These are phyloP conservation scores for Ganaspis brasiliensis DNA, from an alignment of 2,888 invertebrate genomes.

Conservation along the genomic window DNA sequence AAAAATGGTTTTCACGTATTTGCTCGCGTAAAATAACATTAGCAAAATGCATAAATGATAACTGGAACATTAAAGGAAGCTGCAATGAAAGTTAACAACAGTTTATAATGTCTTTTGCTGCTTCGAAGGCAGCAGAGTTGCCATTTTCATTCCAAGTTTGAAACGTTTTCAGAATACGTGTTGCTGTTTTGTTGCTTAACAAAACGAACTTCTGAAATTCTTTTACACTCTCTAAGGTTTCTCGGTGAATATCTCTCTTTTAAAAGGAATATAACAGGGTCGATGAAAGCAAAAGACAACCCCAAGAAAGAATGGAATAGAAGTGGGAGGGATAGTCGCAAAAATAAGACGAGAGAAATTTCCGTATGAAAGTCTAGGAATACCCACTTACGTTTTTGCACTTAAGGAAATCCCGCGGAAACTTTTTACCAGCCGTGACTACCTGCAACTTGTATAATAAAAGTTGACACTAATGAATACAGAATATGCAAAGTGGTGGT, in stretches of 20 bases:
- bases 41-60: conserved; percentile 28
- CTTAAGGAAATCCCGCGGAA: conserved; percentile 47
- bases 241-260: conserved; percentile 14
- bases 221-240: not conserved
- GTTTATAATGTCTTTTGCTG: conserved; percentile 31
- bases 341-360: conserved; percentile 23
- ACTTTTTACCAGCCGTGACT: conserved; percentile 34
- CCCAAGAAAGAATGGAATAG: not conserved
- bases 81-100: conserved; percentile 36
- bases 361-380: conserved; percentile 34
- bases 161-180: conserved; percentile 25
- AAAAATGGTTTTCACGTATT: conserved; percentile 13
- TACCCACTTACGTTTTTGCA: conserved; percentile 46
- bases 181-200: conserved; percentile 28
- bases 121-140: conserved; percentile 5
- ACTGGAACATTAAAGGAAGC: conserved; percentile 17
- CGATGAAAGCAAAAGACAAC: not conserved
- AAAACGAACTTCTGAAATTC: conserved; percentile 26
- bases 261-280: not conserved
- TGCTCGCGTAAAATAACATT: conserved; percentile 16
- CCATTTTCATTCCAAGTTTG: conserved; percentile 27
- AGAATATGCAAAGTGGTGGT: conserved; percentile 66
- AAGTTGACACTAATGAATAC: conserved; percentile 61
- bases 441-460: conserved; percentile 56
- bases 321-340: not conserved